A percentile compares a stretch with the other conserved stretches of the same genome.
These are phyloP conservation scores for Sebastiscus tertius DNA, from an alignment of 2,797 vertebrate species.

Conservation along the genomic window DNA sequence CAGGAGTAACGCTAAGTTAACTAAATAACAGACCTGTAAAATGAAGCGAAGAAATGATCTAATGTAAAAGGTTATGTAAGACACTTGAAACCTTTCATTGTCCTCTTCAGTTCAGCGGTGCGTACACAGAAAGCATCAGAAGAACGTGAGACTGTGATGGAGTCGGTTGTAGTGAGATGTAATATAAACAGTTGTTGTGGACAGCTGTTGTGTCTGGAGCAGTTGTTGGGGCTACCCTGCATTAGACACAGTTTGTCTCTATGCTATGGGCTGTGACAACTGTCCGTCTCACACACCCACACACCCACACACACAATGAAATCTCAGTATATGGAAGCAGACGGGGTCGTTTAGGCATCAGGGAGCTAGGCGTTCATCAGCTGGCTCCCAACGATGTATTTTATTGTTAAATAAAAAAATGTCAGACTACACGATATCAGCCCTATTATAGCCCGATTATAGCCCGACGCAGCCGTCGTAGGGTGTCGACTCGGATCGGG, in stretches of 20 bases:
- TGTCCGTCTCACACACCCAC: background rate
- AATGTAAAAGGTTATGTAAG: no score
- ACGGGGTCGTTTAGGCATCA: background rate
- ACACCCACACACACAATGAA: background rate
- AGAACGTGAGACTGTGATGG: background rate
- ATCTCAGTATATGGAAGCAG: background rate
- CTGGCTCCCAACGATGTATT: background rate
- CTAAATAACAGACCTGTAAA: no score
- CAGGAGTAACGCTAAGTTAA: no score
- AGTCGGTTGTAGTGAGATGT: background rate
- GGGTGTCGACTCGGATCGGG: no score
- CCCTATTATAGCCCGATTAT: accelerated
- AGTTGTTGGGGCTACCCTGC: conserved; percentile 2
- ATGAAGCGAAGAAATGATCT: no score
- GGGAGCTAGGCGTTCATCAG: background rate
- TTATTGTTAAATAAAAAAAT: background rate
- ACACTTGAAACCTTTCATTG: background rate
- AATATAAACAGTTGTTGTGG: background rate
- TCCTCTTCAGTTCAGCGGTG: background rate
- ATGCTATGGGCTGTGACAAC: background rate
- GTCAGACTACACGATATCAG: no score
- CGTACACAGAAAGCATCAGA: background rate
- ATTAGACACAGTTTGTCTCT: background rate
- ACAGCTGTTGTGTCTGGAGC: background rate
- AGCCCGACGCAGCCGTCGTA: no score